A percentile compares a stretch with the other conserved stretches of the same genome.
Conservation (phyloP, 2,888 invertebrate species). For the Sericinus montela region DNA sequence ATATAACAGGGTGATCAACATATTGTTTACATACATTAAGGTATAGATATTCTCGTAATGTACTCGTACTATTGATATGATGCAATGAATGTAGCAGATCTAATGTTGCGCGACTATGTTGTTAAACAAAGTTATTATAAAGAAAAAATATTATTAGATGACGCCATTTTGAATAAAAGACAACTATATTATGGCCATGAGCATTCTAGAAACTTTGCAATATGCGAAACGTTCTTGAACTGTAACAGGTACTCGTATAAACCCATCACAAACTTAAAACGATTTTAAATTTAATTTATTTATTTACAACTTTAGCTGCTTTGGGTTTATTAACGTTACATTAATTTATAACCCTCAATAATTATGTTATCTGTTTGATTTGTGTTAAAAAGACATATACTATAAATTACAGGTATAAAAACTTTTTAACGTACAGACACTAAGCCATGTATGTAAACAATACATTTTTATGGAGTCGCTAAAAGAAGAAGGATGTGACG, state of each 20-base stretch:
- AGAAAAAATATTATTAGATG: not conserved
- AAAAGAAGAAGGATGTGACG: slow-evolving; percentile 46
- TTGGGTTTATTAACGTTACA: not conserved
- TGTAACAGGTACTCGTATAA: not conserved
- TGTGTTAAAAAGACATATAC: too few relatives aligned
- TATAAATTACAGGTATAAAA: too few relatives aligned
- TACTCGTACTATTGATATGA: slow-evolving; percentile 12
- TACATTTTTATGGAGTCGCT: slow-evolving; percentile 24
- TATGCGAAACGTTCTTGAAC: not conserved
- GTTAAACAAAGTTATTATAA: too few relatives aligned
- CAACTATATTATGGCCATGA: not conserved
- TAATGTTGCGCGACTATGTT: too few relatives aligned
- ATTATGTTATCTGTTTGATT: too few relatives aligned
- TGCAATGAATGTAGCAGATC: not conserved
- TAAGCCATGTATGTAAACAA: slow-evolving; percentile 19
- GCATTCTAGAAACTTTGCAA: not conserved
- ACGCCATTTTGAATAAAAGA: not conserved
- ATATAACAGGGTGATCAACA: slow-evolving; percentile 13
- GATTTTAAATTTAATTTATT: too few relatives aligned
- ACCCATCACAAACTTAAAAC: too few relatives aligned
- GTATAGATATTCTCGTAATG: slow-evolving; percentile 4
- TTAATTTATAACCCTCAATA: too few relatives aligned
- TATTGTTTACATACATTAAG: slow-evolving; percentile 9
- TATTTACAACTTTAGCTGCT: not conserved
- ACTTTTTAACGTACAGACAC: not conserved